Evolutionary conservation across 2,797 vertebrate genomes (phyloP).

Genomic region (Crocodylus rhombifer): DNA sequence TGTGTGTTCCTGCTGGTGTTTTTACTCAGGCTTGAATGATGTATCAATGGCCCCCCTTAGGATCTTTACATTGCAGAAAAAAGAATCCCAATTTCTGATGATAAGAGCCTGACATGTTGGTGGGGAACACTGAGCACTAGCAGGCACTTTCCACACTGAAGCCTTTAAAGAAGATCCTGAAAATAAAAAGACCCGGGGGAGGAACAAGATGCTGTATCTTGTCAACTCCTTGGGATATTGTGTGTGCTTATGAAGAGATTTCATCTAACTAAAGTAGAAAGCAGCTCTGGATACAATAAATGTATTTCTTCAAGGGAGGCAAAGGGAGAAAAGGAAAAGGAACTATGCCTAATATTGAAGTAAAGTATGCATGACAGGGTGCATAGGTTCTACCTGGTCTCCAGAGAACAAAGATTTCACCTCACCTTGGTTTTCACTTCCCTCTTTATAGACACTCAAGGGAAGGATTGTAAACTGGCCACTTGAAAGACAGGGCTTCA

Average conservation of each 20-base stretch:
- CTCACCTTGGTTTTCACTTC: neutral
- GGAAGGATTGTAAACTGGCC: neutral
- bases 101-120: constrained; percentile 58
- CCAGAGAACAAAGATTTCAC: neutral
- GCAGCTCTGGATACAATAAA: neutral
- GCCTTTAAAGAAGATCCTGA: constrained; percentile 34
- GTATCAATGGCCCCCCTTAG: constrained; percentile 34
- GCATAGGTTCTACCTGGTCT: neutral
- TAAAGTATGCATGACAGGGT: neutral
- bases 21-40: constrained; percentile 39
- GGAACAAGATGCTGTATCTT: constrained; percentile 7
- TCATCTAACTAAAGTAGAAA: neutral
- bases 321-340: neutral
- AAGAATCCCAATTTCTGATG: constrained; percentile 58
- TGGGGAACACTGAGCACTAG: constrained; percentile 62
- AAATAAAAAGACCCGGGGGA: constrained; percentile 12
- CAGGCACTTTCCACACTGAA: constrained; percentile 42
- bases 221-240: constrained; percentile 9
- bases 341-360: neutral
- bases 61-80: constrained; percentile 20
- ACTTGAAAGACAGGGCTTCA: neutral
- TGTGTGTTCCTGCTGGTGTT: constrained; percentile 20
- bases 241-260: neutral
- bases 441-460: neutral
- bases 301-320: neutral